Base-by-base conservation (phyloP, 2,797 vertebrate species). In the Acanthurus tractus region DNA sequence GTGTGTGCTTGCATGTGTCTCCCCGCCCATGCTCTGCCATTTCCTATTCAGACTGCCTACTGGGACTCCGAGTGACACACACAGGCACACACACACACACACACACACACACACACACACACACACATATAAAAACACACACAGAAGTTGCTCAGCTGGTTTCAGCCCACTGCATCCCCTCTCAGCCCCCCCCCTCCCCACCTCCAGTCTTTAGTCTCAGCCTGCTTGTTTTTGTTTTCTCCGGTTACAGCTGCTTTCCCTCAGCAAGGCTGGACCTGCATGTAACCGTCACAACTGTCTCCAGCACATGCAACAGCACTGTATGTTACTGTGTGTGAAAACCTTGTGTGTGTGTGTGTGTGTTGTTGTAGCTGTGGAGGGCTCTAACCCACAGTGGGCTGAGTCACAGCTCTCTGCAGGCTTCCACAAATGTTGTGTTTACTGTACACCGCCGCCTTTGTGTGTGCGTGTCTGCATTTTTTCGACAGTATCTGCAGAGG, bases 181-280 rank as follows among this genome's bases (percentile, higher is more conserved):
- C 8, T 0, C 36, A 14, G 20, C 38, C 42, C 66, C 15, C 57
- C 25, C 2, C 38, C 42, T 63, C 15, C 57, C 25, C 2, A 29
- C 25, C 25, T 4, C 66, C 61, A 46, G 18, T 63, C 62, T 70
- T 69, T 56, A 56, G 54, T 79, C 64, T 70, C 10, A 57, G 68
- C 42, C 52, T 20, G 36, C 54, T 81, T 93, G 91, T 91, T 91
- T 87, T 89, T 67, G n/a, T 80, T 61, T 11, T 86, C 79, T 92
- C 90, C 38, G 42, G 84, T 91, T 91, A 87, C 86, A 82, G 54
- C 68, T 20, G 57, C 70, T 52, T 70, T 61, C 22, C 10, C 63
- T 63, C 25, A 29, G 20, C 84, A 52, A 75, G 68, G 63, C 75
- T 9, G 2, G 74, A 73, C 76, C 55, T 86, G 76, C 74, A 50